Conservation (phyloP, 2,888 invertebrate genomes). For the Chalcosyrphus nemorum region DNA sequence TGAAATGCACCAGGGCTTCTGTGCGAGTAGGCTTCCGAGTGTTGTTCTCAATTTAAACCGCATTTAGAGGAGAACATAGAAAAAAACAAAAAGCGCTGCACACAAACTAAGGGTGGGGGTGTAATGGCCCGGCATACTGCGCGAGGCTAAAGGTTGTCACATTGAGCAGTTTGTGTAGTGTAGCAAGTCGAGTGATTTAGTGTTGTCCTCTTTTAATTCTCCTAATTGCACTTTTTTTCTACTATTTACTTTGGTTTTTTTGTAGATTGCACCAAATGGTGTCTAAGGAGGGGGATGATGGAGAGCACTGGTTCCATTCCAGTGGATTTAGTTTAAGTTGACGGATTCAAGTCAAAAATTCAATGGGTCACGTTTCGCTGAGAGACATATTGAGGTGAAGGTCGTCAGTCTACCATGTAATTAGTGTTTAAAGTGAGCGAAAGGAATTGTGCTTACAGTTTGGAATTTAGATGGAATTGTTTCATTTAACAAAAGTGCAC, state of each 20-base stretch:
- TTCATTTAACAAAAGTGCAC: no score
- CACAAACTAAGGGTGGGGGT: no score
- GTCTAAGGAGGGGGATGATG: neutral
- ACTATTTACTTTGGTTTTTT: constrained; percentile 1
- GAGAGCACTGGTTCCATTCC: constrained; percentile 16
- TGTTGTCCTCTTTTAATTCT: constrained; percentile 69
- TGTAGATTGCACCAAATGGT: neutral
- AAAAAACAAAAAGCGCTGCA: no score
- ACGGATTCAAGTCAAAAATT: constrained; percentile 40
- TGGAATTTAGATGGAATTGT: no score
- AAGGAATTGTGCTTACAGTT: neutral
- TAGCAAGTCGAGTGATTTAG: constrained; percentile 69
- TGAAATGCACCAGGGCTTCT: constrained; percentile 71
- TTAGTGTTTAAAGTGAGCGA: neutral
- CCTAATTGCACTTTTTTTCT: constrained; percentile 61
- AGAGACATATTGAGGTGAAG: constrained; percentile 32
- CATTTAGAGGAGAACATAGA: constrained; percentile 41
- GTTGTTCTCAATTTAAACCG: constrained; percentile 69
- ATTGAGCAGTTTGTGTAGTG: constrained; percentile 54
- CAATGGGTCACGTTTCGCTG: constrained; percentile 15
- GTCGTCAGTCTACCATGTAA: neutral
- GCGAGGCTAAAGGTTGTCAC: constrained; percentile 62
- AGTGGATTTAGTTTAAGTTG: constrained; percentile 41
- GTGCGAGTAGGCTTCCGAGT: constrained; percentile 68
- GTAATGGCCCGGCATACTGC: constrained; percentile 17